A percentile compares a stretch with the other conserved stretches of the same genome.
phyloP scores from a whole-genome alignment of 2,113 vertebrate species.

The Calyptomena viridis region DNA sequence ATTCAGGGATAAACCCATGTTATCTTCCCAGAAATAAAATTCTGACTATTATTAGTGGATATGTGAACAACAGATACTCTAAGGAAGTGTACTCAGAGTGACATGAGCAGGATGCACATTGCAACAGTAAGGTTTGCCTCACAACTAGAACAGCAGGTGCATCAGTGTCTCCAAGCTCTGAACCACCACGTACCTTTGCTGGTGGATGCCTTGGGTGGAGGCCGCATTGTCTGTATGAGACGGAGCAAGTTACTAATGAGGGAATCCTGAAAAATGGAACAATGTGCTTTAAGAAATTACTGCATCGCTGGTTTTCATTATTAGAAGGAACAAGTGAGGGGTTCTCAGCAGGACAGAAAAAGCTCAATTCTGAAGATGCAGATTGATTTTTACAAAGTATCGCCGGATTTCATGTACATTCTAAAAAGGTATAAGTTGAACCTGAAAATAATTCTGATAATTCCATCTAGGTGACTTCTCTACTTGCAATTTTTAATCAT shows the following conservation, averaged over 20 bases:
- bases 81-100: neutral
- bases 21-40: neutral
- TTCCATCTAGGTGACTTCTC: neutral
- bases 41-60: neutral
- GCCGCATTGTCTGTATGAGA: slow-evolving; percentile 96
- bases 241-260: slow-evolving; percentile 91
- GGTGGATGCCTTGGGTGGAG: slow-evolving; percentile 80
- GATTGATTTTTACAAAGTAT: neutral
- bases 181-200: slow-evolving; percentile 76
- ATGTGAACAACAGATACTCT: neutral
- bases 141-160: neutral
- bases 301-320: rapidly evolving
- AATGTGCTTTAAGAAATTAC: neutral
- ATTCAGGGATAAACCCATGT: rapidly evolving
- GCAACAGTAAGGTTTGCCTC: neutral
- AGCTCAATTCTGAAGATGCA: neutral
- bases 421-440: neutral
- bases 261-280: slow-evolving; percentile 79
- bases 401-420: rapidly evolving
- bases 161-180: neutral
- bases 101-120: neutral
- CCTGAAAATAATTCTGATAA: rapidly evolving
- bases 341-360: neutral
- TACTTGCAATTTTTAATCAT: neutral
- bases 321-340: neutral